phyloP scores from a whole-genome alignment of 1,140 invertebrate genomes.

The Drosophila auraria region DNA sequence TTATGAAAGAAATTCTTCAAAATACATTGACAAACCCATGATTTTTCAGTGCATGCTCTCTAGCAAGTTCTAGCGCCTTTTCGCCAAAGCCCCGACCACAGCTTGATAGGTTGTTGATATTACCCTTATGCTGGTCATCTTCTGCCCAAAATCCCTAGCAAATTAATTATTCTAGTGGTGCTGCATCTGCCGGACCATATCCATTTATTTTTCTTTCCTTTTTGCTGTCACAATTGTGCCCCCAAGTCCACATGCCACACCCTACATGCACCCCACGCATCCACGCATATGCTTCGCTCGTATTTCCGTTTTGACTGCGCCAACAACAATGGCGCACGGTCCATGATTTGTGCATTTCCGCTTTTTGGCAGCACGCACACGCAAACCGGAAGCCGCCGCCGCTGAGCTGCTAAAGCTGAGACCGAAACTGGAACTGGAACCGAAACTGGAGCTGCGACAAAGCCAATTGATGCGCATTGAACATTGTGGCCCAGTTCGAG shows the following conservation, averaged over 20 bases:
- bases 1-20: neutral
- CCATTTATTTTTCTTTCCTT: conserved; percentile 22
- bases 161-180: conserved; percentile 41
- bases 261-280: conserved; percentile 3
- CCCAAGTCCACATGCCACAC: neutral
- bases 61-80: neutral
- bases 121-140: conserved; percentile 19
- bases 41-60: neutral
- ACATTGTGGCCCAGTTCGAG: conserved; percentile 47
- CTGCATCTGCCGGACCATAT: conserved; percentile 16
- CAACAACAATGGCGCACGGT: conserved; percentile 61
- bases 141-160: conserved; percentile 7
- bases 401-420: conserved; percentile 9
- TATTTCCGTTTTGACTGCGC: conserved; percentile 69
- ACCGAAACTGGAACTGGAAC: neutral
- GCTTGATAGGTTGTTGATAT: conserved; percentile 15
- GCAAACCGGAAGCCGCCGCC: conserved; percentile 35
- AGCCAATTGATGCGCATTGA: conserved; percentile 49
- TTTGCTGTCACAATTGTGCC: conserved; percentile 20
- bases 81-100: neutral
- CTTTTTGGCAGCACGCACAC: conserved; percentile 45
- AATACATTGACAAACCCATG: neutral
- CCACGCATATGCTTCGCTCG: conserved; percentile 65
- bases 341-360: conserved; percentile 79
- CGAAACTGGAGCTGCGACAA: conserved; percentile 24